phyloP scores from a whole-genome alignment of 1,140 invertebrate genomes.

The Protaetia brevitarsis region DNA sequence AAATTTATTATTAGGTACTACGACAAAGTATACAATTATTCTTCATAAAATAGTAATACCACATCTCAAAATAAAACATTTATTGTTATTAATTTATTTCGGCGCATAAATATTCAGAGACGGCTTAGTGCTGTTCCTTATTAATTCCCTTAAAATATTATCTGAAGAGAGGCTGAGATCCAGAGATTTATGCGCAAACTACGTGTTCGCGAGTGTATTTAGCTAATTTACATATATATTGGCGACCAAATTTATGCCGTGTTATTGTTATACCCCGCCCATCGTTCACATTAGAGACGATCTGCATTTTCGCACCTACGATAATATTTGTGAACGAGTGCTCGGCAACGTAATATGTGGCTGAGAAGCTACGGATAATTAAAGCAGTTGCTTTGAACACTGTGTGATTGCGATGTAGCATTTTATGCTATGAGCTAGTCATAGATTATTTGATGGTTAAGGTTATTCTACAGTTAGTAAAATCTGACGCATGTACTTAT shows the following conservation, averaged over 20 bases:
- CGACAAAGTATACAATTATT: too few relatives aligned
- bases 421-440: too few relatives aligned
- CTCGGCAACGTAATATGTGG: too few relatives aligned
- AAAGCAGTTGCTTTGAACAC: too few relatives aligned
- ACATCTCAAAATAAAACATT: neutral
- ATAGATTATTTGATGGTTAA: too few relatives aligned
- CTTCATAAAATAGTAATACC: too few relatives aligned
- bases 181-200: constrained; percentile 11
- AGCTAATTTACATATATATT: constrained; percentile 16
- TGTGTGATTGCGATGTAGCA: too few relatives aligned
- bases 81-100: constrained; percentile 14
- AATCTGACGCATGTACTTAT: too few relatives aligned
- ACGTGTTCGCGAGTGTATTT: constrained; percentile 10
- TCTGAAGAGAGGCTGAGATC: constrained; percentile 13
- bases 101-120: constrained; percentile 9
- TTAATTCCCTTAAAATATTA: constrained; percentile 16
- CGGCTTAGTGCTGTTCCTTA: constrained; percentile 7
- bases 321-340: neutral
- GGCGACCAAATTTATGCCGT: constrained; percentile 7
- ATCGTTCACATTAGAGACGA: neutral
- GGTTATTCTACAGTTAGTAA: too few relatives aligned
- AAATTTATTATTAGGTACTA: too few relatives aligned
- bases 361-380: too few relatives aligned
- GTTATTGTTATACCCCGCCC: constrained; percentile 10
- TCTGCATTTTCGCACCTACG: neutral